phyloP scores from a whole-genome alignment of 2,113 vertebrate genomes.

The Oxyruncus cristatus region DNA sequence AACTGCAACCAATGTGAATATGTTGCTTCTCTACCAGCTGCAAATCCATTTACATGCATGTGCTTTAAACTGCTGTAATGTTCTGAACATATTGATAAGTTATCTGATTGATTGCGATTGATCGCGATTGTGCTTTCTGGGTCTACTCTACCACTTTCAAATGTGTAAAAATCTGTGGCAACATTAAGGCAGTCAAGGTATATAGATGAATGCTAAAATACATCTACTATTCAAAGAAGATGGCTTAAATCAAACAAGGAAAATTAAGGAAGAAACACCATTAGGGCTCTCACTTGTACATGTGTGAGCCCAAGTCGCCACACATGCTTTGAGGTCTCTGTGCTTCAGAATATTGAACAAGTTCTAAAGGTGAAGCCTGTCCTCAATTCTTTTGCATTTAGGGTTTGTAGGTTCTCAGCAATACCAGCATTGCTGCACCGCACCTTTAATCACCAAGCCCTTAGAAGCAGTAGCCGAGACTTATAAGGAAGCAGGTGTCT shows the following conservation, averaged over 20 bases:
- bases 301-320: background rate
- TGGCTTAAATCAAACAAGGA: constrained; percentile 73
- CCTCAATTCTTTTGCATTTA: background rate
- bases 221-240: constrained; percentile 73
- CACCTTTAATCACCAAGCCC: constrained; percentile 33
- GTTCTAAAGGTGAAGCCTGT: background rate
- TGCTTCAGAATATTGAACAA: background rate
- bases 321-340: background rate
- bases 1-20: constrained; percentile 43
- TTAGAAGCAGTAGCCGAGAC: background rate
- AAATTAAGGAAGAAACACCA: constrained; percentile 71
- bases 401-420: constrained; percentile 14
- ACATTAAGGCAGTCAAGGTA: constrained; percentile 81
- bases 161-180: constrained; percentile 73
- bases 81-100: constrained; percentile 17
- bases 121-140: constrained; percentile 68
- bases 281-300: background rate
- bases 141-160: constrained; percentile 71
- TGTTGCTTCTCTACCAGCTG: constrained; percentile 35
- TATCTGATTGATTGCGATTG: background rate
- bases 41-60: constrained; percentile 50
- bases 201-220: constrained; percentile 76
- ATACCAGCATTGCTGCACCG: background rate
- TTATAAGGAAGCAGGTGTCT: background rate
- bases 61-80: constrained; percentile 52